Conservation (phyloP, 1,140 invertebrate species). For the Carposina sasakii region DNA sequence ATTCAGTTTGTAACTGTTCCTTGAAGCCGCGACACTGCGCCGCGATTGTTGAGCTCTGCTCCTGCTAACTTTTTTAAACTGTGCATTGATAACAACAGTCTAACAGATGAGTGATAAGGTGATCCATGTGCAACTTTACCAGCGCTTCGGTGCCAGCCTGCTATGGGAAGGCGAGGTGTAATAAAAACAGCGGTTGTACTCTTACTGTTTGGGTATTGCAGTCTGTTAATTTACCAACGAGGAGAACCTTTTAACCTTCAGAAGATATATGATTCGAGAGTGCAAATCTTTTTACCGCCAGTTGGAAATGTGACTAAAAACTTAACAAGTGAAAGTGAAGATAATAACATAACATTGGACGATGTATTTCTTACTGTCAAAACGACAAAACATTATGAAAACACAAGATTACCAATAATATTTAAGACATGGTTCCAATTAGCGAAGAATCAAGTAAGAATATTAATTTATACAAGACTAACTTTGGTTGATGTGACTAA, state of each 20-base stretch:
- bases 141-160: constrained; percentile 62
- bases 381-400: constrained; percentile 91
- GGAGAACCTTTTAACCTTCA: constrained; percentile 62
- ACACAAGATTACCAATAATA: constrained; percentile 87
- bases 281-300: constrained; percentile 5
- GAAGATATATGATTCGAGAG: neutral
- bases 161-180: constrained; percentile 72
- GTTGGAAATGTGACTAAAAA: constrained; percentile 56
- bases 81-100: constrained; percentile 54
- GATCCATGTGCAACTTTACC: constrained; percentile 42
- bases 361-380: constrained; percentile 96
- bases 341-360: constrained; percentile 80
- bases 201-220: constrained; percentile 74
- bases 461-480: no score
- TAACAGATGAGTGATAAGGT: constrained; percentile 65
- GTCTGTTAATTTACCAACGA: constrained; percentile 76
- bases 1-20: constrained; percentile 66
- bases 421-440: constrained; percentile 95
- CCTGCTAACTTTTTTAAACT: constrained; percentile 36
- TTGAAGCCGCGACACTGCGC: constrained; percentile 21
- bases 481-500: no score
- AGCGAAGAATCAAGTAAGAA: constrained; percentile 88
- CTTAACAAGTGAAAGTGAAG: constrained; percentile 74
- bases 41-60: neutral
- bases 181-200: constrained; percentile 57